Conservation (phyloP, 1,140 invertebrate genomes). For the Acromyrmex charruanus region DNA sequence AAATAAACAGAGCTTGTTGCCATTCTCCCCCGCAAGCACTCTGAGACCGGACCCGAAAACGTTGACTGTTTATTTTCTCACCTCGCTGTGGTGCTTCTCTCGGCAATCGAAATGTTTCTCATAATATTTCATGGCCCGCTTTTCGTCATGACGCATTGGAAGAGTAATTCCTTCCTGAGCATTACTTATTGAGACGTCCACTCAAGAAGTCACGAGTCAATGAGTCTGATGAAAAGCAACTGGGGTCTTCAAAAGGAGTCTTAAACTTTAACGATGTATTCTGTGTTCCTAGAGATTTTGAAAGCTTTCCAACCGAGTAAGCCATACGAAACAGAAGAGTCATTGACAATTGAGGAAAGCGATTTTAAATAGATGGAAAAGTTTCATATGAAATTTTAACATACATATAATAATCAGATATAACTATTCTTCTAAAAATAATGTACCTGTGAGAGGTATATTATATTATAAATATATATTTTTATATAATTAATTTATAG, state of each 20-base stretch:
- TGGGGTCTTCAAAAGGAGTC: not conserved
- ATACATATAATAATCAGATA: not conserved
- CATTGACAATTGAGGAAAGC: not conserved
- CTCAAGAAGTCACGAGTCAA: not conserved
- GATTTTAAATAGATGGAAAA: not conserved
- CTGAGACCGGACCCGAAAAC: conserved; percentile 41
- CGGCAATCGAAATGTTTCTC: conserved; percentile 44
- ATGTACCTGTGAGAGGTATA: not conserved
- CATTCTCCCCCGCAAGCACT: conserved; percentile 10
- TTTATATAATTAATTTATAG: conserved; percentile 2
- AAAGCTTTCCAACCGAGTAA: conserved; percentile 10
- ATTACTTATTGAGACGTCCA: conserved; percentile 62
- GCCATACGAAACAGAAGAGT: not conserved
- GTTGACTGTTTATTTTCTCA: conserved; percentile 77
- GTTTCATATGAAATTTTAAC: not conserved
- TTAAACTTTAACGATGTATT: conserved; percentile 38
- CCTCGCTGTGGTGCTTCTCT: conserved; percentile 46
- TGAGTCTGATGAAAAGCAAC: conserved; percentile 8
- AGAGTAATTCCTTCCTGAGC: conserved; percentile 57
- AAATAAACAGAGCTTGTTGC: conserved; percentile 73
- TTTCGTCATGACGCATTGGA: conserved; percentile 42
- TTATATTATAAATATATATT: not conserved
- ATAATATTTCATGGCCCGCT: conserved; percentile 36
- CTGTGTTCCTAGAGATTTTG: conserved; percentile 42
- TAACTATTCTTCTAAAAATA: conserved; percentile 5